phyloP scores from a whole-genome alignment of 2,888 invertebrate species.

The Nymphalis polychloros region DNA sequence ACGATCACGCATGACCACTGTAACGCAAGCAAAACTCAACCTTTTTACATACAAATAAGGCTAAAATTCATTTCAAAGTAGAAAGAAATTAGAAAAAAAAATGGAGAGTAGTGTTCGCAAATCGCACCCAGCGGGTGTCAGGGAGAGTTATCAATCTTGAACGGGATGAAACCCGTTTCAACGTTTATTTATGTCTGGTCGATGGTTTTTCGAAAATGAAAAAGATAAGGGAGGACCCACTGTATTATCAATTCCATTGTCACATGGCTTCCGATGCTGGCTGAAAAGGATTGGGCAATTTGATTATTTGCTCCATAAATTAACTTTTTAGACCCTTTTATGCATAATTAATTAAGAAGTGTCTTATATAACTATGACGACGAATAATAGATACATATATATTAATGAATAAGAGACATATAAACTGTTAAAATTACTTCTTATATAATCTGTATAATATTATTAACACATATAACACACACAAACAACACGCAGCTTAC shows the following conservation, averaged over 20 bases:
- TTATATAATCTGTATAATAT: no score
- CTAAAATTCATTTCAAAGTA: constrained; percentile 19
- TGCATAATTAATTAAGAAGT: neutral
- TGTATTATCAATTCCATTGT: constrained; percentile 23
- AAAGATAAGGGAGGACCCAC: constrained; percentile 53
- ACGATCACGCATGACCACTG: constrained; percentile 63
- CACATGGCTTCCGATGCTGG: constrained; percentile 5
- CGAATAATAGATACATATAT: no score
- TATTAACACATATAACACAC: no score
- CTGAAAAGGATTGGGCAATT: neutral
- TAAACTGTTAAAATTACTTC: no score
- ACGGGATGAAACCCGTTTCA: constrained; percentile 68
- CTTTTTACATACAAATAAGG: constrained; percentile 20
- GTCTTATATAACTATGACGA: neutral
- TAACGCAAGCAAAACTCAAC: constrained; percentile 20
- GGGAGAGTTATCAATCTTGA: constrained; percentile 73
- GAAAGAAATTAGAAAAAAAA: constrained; percentile 39
- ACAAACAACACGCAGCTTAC: no score
- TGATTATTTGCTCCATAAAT: constrained; percentile 10
- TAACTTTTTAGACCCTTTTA: neutral
- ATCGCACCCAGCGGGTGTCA: constrained; percentile 71
- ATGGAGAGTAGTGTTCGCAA: constrained; percentile 49
- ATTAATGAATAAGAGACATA: no score
- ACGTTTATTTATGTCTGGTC: constrained; percentile 73
- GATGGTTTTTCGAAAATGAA: constrained; percentile 67